Base-by-base conservation (phyloP, 2,113 vertebrate species). In the Myrmecobius fasciatus region DNA sequence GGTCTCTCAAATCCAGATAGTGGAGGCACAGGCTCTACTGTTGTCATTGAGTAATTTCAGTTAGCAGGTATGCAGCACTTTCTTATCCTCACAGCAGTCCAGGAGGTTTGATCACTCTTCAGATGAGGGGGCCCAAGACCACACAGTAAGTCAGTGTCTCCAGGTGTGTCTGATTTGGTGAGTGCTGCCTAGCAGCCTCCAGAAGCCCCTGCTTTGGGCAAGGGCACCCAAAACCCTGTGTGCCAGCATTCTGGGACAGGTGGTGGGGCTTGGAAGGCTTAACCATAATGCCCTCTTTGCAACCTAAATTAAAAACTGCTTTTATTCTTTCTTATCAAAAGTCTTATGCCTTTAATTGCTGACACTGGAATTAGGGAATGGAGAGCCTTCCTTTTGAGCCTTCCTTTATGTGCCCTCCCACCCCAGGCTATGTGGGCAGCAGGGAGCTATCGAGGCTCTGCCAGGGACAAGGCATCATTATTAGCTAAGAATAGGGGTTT, bases 291-390 rank as follows among this genome's bases (percentile, higher is more conserved):
- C 25, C 89, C 31, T 92, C 10, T 91, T 28, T 46, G 43, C 26
- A 8, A 89, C 47, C 1, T 31, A 24, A 52, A 89, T 60, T 52
- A 92, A n/a, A 88, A 52, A 51, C 56, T 0, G 92, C 36, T 52
- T 24, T 91, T 20, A 2, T n/a, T 51, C 1, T 94, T 93, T 92
- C 24, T n/a, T 6, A 91, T 89, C 3, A 94, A 43, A n/a, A 67
- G 53, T n/a, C 31, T 94, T 94, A 11, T 67, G 56, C 60, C 60
- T 75, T n/a, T 93, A 92, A 94, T 46, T 48, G 53, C 8, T 94
- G 46, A 93, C 90, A 91, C 91, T 89, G 89, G 25, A 96, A 89
- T 92, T 93, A 36, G 94, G 89, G 51, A 92, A 83, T 52, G 48
- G 51, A 52, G 67, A 54, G 2, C n/a, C 91, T 94, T 93, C 53